Evolutionary conservation across 2,888 invertebrate genomes (phyloP), one percentile per base, ranked within the genome.

Genomic region (Rhaphigaster nebulosa): DNA sequence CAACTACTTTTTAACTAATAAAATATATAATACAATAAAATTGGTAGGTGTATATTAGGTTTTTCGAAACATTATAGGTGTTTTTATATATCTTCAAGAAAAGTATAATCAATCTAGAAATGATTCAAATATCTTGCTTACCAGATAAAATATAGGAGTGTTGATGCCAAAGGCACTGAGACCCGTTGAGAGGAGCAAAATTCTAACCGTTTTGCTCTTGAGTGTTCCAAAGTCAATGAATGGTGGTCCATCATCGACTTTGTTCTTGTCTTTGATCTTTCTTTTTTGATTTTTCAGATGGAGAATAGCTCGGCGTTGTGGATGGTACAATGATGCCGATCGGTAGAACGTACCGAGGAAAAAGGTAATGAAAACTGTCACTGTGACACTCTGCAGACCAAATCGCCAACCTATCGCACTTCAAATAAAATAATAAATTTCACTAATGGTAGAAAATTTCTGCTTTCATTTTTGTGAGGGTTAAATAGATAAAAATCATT

Each of bases 261-360:
- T 96, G 93, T 96, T 97, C 91, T 94, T 94, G 92, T 94, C 94
- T 93, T 97, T 97, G 94, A 97, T 96, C 94, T 97, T 97, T 92
- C 97, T 95, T 93, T 97, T 97, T 94, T 98, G 97, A 94, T 97
- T 97, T 94, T 98, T 98, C 93, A 98, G 95, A 94, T 98, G 98
- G 80, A 98, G 95, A 93, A 98, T 98, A 91, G 97, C 98, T 91
- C 97, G 95, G 91, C 98, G 94, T 93, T 98, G 97, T 0, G 98
- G 98, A 93, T 98, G 98, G 94, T 98, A 98, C 18, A 98, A 95
- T 0, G 97, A 97, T 0, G 98, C 97, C 13, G 97, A 97, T 56
- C 98, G 96, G 94, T 98, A 98, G 94, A 97, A 97, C 12, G 97
- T 97, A 90, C 97, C 98, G 54, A 98, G 95, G 93, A 98, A 96